Percentiles rank a stretch among this genome's conserved stretches.
phyloP scores from a whole-genome alignment of 2,113 vertebrate species.

The Parus major region DNA sequence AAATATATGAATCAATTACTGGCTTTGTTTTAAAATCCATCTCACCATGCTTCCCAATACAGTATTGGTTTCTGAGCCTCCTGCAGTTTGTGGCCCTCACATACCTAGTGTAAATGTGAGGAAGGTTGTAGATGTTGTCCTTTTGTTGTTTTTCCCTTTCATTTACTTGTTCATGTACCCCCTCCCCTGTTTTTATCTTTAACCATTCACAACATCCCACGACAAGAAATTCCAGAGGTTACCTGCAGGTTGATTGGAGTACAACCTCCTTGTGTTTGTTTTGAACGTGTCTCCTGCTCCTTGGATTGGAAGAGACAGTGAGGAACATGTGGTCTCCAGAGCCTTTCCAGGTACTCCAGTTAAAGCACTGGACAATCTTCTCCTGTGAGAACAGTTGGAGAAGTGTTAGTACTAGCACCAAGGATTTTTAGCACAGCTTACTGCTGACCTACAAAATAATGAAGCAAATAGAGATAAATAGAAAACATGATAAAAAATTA shows the following conservation, averaged over 20 bases:
- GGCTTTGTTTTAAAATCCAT: background rate
- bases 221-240: background rate
- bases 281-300: background rate
- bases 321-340: background rate
- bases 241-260: background rate
- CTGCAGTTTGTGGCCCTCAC: background rate
- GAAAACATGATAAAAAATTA: background rate
- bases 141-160: background rate
- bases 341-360: background rate
- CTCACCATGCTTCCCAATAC: background rate
- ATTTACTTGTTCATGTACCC: background rate
- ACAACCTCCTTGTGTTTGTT: background rate
- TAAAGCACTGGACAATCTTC: background rate
- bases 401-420: background rate
- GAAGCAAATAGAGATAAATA: background rate
- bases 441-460: background rate
- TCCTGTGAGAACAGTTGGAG: fast-evolving
- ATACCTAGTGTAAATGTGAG: fast-evolving
- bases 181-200: background rate
- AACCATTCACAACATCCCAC: background rate
- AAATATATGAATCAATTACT: background rate
- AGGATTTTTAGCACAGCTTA: background rate
- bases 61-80: background rate
- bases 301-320: background rate
- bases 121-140: background rate